phyloP scores from a whole-genome alignment of 30 jellyfish, hydroid and myxozoan genomes.

The Pelagia noctiluca region DNA sequence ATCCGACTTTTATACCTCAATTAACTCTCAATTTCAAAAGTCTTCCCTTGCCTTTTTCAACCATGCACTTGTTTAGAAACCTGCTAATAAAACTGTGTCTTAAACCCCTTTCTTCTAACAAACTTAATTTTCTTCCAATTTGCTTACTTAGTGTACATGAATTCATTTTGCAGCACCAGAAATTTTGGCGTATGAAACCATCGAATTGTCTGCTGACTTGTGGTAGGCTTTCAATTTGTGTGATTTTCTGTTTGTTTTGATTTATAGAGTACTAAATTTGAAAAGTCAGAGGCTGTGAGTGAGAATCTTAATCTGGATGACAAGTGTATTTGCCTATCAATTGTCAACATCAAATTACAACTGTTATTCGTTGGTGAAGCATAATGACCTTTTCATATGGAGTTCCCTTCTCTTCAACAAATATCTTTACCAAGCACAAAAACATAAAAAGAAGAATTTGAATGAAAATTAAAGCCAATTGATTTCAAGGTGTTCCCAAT shows the following conservation, averaged over 20 bases:
- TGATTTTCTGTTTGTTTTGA: background rate
- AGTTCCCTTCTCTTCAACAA: background rate
- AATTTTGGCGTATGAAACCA: conserved; percentile 92
- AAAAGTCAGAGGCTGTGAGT: background rate
- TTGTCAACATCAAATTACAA: background rate
- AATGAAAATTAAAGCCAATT: no score
- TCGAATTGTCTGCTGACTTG: conserved; percentile 90
- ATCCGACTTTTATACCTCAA: no score
- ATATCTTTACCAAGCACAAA: no score
- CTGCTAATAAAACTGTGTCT: background rate
- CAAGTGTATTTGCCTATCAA: background rate
- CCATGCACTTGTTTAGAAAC: background rate
- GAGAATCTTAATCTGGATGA: background rate
- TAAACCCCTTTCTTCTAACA: background rate
- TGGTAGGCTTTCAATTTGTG: conserved; percentile 67
- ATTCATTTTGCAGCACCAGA: conserved; percentile 88
- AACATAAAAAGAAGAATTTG: no score
- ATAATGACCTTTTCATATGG: background rate
- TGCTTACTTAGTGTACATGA: background rate
- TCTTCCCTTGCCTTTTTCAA: background rate
- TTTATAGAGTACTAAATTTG: background rate
- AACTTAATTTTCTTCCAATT: background rate
- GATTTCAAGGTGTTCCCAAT: no score
- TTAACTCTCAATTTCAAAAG: no score
- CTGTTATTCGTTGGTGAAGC: background rate